Percentiles rank a stretch among this genome's conserved stretches.
Evolutionary conservation across 1,140 invertebrate genomes (phyloP).

Genomic region (Antheraea mylitta): DNA sequence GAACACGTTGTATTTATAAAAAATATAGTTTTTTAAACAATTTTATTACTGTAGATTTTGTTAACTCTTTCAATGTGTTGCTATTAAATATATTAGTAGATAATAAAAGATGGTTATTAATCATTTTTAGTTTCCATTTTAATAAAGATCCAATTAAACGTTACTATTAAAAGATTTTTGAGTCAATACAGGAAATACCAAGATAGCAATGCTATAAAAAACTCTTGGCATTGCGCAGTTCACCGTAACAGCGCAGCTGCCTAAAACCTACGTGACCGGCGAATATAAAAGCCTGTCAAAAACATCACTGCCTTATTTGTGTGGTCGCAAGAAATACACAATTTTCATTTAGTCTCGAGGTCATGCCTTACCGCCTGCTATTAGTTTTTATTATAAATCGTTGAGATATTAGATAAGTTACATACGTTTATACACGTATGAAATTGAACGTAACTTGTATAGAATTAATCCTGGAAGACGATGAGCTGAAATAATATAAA

Average conservation of each 20-base stretch:
- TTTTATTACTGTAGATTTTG: no score
- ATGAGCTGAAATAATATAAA: no score
- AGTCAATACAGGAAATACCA: conserved; percentile 37
- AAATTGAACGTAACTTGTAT: no score
- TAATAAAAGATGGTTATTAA: no score
- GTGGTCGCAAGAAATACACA: conserved; percentile 12
- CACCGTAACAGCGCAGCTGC: conserved; percentile 16
- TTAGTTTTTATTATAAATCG: conserved; percentile 16
- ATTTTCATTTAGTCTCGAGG: conserved; percentile 21
- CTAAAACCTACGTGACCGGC: conserved; percentile 44
- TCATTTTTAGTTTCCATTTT: no score
- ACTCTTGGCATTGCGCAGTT: conserved; percentile 27
- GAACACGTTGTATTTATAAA: no score
- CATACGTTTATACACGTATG: background rate
- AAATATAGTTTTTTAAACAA: no score
- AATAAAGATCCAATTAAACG: no score
- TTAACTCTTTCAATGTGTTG: no score
- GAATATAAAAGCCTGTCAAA: conserved; percentile 37
- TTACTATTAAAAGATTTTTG: no score
- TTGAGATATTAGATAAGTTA: conserved; percentile 15
- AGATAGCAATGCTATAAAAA: conserved; percentile 31
- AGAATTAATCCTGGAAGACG: no score
- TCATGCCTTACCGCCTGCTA: conserved; percentile 11
- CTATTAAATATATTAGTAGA: no score
- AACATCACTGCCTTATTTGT: conserved; percentile 23